Conservation (phyloP, 2,888 invertebrate species). For the Pyralis farinalis region DNA sequence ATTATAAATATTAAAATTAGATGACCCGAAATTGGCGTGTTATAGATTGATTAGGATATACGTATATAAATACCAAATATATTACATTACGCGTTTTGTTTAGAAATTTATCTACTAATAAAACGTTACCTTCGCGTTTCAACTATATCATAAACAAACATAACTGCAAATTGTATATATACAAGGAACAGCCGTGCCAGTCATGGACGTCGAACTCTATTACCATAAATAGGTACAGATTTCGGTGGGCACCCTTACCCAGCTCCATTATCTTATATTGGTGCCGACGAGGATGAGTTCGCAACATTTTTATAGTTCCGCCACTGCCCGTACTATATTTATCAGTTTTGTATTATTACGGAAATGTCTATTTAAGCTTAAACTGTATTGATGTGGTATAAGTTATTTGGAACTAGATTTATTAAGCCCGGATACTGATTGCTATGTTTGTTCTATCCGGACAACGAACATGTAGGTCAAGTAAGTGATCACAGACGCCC, state of each 20-base stretch:
- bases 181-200: conserved; percentile 26
- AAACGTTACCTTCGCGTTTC: conserved; percentile 12
- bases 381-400: no score
- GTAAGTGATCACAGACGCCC: no score
- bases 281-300: conserved; percentile 42
- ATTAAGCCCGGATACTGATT: no score
- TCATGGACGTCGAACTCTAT: conserved; percentile 42
- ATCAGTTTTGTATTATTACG: conserved; percentile 31
- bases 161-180: conserved; percentile 23
- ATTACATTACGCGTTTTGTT: no score
- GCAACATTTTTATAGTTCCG: conserved; percentile 46
- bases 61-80: no score
- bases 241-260: conserved; percentile 45
- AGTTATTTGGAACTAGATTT: no score
- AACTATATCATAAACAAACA: conserved; percentile 14
- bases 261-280: conserved; percentile 50
- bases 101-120: conserved; percentile 1
- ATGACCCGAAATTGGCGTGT: no score
- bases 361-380: conserved; percentile 15
- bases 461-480: no score
- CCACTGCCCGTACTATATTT: conserved; percentile 31
- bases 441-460: no score
- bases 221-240: conserved; percentile 57
- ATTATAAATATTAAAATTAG: no score
- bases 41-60: no score